These are phyloP conservation scores for Eristalis intricaria DNA, from an alignment of 2,888 invertebrate genomes.

Conservation along the genomic window DNA sequence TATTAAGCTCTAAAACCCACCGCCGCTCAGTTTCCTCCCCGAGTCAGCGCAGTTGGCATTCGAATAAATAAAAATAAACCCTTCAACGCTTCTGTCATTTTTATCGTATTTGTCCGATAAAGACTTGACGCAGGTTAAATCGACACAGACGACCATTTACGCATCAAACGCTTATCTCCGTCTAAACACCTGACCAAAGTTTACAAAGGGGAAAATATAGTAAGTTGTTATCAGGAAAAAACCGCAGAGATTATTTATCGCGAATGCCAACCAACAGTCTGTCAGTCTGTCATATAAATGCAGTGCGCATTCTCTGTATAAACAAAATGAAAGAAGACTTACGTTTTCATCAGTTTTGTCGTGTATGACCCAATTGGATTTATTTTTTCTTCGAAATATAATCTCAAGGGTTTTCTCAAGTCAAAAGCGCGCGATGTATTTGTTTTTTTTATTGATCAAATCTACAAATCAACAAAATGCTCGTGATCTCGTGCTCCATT, in stretches of 20 bases:
- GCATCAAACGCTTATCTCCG: neutral
- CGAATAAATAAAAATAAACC: neutral
- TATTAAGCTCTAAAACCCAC: too few relatives aligned
- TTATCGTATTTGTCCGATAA: neutral
- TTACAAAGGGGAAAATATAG: neutral
- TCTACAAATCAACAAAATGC: neutral
- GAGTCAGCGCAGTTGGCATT: neutral
- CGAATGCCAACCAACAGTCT: too few relatives aligned
- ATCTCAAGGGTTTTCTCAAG: constrained; percentile 26
- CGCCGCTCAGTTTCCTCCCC: too few relatives aligned
- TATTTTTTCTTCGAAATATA: constrained; percentile 1
- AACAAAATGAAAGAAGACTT: neutral
- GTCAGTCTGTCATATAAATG: neutral
- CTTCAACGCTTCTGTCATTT: neutral
- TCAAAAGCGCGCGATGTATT: neutral
- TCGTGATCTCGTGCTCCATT: neutral
- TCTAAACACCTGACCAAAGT: neutral
- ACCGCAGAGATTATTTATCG: neutral
- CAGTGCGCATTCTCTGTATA: neutral
- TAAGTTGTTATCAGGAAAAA: neutral
- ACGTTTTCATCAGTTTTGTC: constrained; percentile 44
- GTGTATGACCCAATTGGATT: constrained; percentile 52
- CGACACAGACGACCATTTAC: neutral
- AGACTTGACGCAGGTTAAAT: neutral
- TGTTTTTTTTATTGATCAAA: neutral